A percentile compares a stretch with the other conserved stretches of the same genome.
Conservation (phyloP, 1,140 invertebrate species). For the Drosophila azteca region DNA sequence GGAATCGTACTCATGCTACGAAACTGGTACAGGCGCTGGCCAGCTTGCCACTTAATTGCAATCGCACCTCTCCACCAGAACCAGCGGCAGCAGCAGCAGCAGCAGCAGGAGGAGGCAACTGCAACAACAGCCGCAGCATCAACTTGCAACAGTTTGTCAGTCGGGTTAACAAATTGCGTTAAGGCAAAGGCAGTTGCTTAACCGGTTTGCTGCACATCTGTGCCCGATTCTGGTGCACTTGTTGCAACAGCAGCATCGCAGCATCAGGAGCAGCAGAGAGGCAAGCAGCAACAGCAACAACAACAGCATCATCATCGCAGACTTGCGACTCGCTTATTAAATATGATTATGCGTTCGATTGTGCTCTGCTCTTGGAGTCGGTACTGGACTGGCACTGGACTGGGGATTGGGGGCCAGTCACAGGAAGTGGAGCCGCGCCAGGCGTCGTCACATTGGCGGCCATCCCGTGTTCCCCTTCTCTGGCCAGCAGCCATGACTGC, state of each 20-base stretch:
- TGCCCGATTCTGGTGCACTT: constrained; percentile 71
- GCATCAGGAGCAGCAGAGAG: constrained; percentile 20
- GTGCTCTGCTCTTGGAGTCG: constrained; percentile 42
- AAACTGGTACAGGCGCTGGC: constrained; percentile 28
- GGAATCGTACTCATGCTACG: constrained; percentile 17
- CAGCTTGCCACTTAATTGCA: constrained; percentile 65
- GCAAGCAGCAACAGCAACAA: background rate
- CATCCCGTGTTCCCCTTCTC: constrained; percentile 3
- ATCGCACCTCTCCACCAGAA: constrained; percentile 64
- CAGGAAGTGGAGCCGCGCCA: constrained; percentile 74
- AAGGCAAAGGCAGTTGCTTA: constrained; percentile 42
- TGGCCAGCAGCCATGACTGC: constrained; percentile 35
- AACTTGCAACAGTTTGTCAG: constrained; percentile 77
- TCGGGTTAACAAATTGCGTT: constrained; percentile 80
- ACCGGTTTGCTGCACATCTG: constrained; percentile 77
- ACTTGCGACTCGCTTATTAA: constrained; percentile 74
- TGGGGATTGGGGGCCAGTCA: constrained; percentile 21
- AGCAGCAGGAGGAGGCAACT: no score
- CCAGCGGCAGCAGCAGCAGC: constrained; percentile 15
- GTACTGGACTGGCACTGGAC: background rate
- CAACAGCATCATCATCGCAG: background rate
- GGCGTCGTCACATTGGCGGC: constrained; percentile 77
- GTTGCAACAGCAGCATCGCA: constrained; percentile 61
- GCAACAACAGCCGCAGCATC: constrained; percentile 34
- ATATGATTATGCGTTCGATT: constrained; percentile 82